Base-by-base conservation (phyloP, 2,888 invertebrate species). In the Sesia bembeciformis region DNA sequence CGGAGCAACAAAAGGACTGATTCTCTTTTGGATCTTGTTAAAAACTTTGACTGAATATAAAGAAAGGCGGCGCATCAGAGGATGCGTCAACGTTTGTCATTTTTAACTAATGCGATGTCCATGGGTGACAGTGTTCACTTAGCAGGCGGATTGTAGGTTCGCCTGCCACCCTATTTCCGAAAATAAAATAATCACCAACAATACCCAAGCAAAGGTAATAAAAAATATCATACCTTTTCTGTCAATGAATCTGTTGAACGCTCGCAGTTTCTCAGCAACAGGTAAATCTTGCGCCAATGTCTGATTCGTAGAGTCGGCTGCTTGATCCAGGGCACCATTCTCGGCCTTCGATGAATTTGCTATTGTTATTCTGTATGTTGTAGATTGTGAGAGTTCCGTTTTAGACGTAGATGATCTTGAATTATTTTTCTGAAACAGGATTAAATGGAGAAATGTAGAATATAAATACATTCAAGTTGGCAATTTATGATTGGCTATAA, bases 231-330 rank as follows among this genome's bases (percentile, higher is more conserved):
- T 64, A 90, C 90, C 85, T 80, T 88, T 90, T 51, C 89, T 78
- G 57, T 86, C 88, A 51, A 75, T 70, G 55, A 79, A 88, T 77
- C 89, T 72, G 60, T 84, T 87, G 8, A 84, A 57, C 0, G 85
- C 78, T 40, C 90, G 72, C 7, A 90, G 65, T 56, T 86, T 89
- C 62, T 90, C 90, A 7, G 90, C 86, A 0, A 89, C 77, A 0
- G 90, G 90, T 4, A 86, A 58, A 54, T 88, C 87, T 64, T 86
- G 84, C 0, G 77, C 68, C 40, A 85, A 58, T 3, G 83, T 85
- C 62, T 82, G 81, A 58, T 88, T 89, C 6, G 78, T 84, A 23
- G 80, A 70, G 57, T 89, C 77, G 4, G 82, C 73, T 57, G 76
- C 68, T 56, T 85, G 64, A 53, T 86, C 83, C 54, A 75, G 50